These are phyloP conservation scores for Melanotaenia trifasciata DNA, from an alignment of 2,797 vertebrate genomes.

Conservation along the genomic window DNA sequence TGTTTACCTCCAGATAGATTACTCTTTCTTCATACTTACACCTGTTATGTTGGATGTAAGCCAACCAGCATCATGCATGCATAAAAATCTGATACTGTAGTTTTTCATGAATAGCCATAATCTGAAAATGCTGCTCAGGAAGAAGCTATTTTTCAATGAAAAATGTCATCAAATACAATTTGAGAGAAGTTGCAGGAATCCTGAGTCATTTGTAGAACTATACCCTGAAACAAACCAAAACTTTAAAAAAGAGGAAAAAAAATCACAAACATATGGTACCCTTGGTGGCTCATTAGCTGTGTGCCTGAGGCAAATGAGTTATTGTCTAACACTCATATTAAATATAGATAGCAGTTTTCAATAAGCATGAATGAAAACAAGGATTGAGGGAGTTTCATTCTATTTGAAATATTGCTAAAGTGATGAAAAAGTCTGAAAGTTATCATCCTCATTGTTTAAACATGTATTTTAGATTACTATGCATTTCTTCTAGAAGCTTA, in stretches of 20 bases:
- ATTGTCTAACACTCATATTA: conserved; percentile 1
- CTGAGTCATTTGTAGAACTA: not conserved
- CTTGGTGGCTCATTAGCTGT: conserved; percentile 25
- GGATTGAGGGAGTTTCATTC: not conserved
- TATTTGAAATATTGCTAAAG: not conserved
- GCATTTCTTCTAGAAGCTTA: too few species aligned
- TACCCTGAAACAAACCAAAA: conserved; percentile 5
- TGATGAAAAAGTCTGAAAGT: not conserved
- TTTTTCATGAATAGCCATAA: too few species aligned
- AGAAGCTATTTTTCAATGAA: not conserved
- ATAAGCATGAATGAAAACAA: not conserved
- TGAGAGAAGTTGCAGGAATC: not conserved
- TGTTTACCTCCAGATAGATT: too few species aligned
- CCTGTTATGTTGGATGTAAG: too few species aligned
- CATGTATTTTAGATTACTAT: too few species aligned
- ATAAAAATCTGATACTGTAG: too few species aligned
- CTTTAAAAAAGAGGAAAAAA: not conserved
- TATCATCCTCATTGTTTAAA: not conserved
- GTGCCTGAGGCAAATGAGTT: conserved; percentile 1
- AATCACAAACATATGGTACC: conserved; percentile 1
- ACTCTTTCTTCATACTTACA: too few species aligned
- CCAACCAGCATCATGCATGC: too few species aligned
- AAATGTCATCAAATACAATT: not conserved
- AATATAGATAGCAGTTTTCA: conserved; percentile 8
- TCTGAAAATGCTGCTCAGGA: too few species aligned